Evolutionary conservation across 2,888 invertebrate genomes (phyloP).

Genomic region (Acheta domesticus): DNA sequence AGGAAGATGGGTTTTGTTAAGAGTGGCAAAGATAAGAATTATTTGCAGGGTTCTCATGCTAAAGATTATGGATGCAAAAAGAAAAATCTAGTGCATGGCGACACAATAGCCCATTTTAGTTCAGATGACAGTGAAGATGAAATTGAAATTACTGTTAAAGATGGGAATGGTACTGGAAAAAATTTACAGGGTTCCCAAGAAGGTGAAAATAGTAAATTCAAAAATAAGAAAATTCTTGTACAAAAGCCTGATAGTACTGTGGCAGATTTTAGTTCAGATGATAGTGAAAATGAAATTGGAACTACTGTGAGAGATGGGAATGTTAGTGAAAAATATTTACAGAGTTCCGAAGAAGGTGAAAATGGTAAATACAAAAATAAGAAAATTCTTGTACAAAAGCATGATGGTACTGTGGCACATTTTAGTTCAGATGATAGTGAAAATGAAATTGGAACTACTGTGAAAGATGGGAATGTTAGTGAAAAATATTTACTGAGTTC

Average conservation of each 20-base stretch:
- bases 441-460: background rate
- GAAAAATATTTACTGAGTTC: too few relatives aligned
- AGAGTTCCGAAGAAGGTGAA: background rate
- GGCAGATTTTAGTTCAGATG: background rate
- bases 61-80: too few relatives aligned
- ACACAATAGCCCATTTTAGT: background rate
- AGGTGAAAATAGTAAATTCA: background rate
- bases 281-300: background rate
- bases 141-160: background rate
- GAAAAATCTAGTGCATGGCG: background rate
- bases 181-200: background rate
- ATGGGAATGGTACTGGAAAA: background rate
- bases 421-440: background rate
- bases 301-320: background rate
- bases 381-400: background rate
- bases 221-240: background rate
- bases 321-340: background rate
- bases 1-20: too few relatives aligned
- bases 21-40: too few relatives aligned
- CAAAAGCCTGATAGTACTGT: background rate
- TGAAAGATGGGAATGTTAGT: background rate
- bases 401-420: too few relatives aligned
- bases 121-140: background rate
- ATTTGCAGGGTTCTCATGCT: too few relatives aligned
- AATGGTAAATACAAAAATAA: background rate